Evolutionary conservation across 35 echinoderm and acorn worm genomes (phyloP), one percentile per base, ranked within the genome.

Genomic region (Holothuria glaberrima): DNA sequence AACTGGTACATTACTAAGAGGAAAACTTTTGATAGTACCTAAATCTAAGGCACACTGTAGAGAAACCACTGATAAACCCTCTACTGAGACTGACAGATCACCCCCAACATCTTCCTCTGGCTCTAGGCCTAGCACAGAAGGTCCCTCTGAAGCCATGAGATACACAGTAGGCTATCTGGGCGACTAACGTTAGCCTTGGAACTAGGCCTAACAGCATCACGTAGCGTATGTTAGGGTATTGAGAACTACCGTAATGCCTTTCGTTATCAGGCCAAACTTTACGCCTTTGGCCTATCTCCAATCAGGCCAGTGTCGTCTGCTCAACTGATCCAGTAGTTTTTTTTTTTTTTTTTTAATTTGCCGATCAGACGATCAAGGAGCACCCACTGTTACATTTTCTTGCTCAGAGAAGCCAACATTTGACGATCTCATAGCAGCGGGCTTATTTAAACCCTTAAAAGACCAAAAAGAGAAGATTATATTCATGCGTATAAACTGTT

Each of bases 251-350:
- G 64, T 19, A 28, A 68, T 1, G 64, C 64, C 64, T 68, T 10
- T 68, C 64, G 64, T 68, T 68, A 68, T 14, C 22, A 68, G 30
- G 6, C 64, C 24, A 10, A 28, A 24, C 24, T 1, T 32, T 68
- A 68, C 64, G 24, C 36, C 36, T 5, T 54, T 12, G 50, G 50
- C 50, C 50, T 54, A 54, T 14, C 64, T 68, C 5, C 64, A 68
- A 19, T 19, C 64, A 68, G 64, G 13, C 64, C 22, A n/a, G n/a
- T 77, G 32, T 22, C 73, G 73, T 77, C 73, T 77, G 73, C 35
- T 77, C 73, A 77, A 22, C 73, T 48, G 38, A 77, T 17, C 73
- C 73, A 77, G 73, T 36, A n/a, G 48, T 77, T 48, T 20, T 77
- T 20, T 77, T 36, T 9, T 4, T 48, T 20, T 77, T 20, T 77